Base-by-base conservation (phyloP, 2,113 vertebrate species). In the Holacanthus passer region DNA sequence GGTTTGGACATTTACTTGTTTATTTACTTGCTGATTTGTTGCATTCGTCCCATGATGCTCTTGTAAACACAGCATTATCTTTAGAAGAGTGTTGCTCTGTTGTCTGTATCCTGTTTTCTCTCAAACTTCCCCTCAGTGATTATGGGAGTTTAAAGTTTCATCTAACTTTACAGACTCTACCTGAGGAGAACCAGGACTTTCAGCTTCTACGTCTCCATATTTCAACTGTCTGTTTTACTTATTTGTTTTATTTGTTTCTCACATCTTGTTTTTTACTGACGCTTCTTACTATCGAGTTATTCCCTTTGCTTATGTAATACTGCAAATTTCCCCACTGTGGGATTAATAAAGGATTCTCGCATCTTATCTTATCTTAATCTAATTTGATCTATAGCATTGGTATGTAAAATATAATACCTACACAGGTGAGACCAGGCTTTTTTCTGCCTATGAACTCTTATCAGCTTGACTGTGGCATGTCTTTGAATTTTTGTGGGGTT, bases 401-500 rank as follows among this genome's bases (percentile, higher is more conserved):
- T 59, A 84, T 67, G 81, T 85, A 35, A 77, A 84, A 77, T 88
- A 75, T 78, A 88, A 88, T 81, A 66, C 50, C 43, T 7, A 37
- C 64, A 45, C 81, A 87, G 77, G 73, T 74, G 84, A 83, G 75
- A 73, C 32, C 2, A 9, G 0, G 37, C 20, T 32, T 48, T 24
- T 73, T 43, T 19, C 22, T 50, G 56, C 37, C 52, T 66, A 17
- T 53, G n/a, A 73, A 47, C 83, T 84, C 74, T 82, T 72, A 83
- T 87, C 84, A 29, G 74, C 66, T 20, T 0, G 16, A 74, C 86
- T 67, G 79, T 45, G 84, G 87, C 89, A 79, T 56, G 73, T 73
- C 87, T 88, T 79, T 88, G 73, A 85, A 77, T 87, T 83, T 85
- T 66, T 70, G 29, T n/a, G 69, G 73, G 58, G 76, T 76, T 88